Base-by-base conservation (phyloP, 2,113 vertebrate genomes). In the Tragelaphus imberbis region DNA sequence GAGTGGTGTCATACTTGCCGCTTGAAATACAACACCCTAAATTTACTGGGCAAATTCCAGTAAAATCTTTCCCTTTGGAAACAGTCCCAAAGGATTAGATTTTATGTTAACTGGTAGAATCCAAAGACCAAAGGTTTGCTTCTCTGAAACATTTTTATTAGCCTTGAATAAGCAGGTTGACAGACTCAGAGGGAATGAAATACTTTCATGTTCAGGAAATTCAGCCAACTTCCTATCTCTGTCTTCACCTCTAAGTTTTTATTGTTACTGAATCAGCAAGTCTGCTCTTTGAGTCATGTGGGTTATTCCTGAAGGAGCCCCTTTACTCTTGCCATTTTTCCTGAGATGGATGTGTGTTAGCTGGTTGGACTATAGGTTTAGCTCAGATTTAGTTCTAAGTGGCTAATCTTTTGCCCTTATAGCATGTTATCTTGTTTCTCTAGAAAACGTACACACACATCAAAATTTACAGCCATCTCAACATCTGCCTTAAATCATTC, bases 111-210 rank as follows among this genome's bases (percentile, higher is more conserved):
- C 63, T 56, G 25, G 44, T 59, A 85, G 17, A 49, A 65, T 96
- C 91, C 81, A 96, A 97, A 96, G 82, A 84, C 59, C 79, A 93
- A 87, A 93, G 59, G 2, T 94, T 84, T 79, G 25, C 58, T 71
- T 47, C 61, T 94, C 84, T 95, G 90, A 93, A 91, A 88, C 94
- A 82, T 84, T 96, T 91, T 82, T 93, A 81, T 77, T 81, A 82
- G 79, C 61, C 56, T 59, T 65, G n/a, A 77, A 84, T 55, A 88
- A 58, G 30, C 28, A 85, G 15, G 7, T 53, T 88, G 56, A 87
- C 59, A 97, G 63, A 94, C 63, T 93, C 65, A 56, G 40, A 88
- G 65, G n/a, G 30, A 65, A 25, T 14, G 8, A 91, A 77, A 75
- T 59, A 16, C 65, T 59, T 82, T 68, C 27, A 17, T 44, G 13